These are phyloP conservation scores for Neodiprion fabricii DNA, from an alignment of 1,140 invertebrate genomes.

Conservation along the genomic window DNA sequence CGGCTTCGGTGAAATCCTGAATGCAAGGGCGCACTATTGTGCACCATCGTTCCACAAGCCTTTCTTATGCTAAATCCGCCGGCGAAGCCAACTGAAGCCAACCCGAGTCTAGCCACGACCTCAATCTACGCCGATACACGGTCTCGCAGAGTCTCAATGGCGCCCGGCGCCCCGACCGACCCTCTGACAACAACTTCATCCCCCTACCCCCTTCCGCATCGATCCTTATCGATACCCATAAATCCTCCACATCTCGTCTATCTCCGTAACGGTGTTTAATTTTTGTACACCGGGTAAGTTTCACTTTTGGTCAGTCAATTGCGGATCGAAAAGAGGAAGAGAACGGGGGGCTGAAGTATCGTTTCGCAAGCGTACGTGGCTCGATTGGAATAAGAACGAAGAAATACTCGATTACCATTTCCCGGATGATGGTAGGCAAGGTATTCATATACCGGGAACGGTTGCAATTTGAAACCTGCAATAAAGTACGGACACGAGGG, in stretches of 20 bases:
- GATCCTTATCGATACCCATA: background rate
- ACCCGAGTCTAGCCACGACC: conserved; percentile 17
- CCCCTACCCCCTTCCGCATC: background rate
- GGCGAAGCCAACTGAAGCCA: background rate
- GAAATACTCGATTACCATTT: no score
- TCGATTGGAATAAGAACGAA: no score
- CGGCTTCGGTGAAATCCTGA: conserved; percentile 29
- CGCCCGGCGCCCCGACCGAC: conserved; percentile 22
- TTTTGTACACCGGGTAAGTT: background rate
- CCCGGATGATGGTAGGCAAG: no score
- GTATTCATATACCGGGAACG: no score
- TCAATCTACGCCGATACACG: conserved; percentile 30
- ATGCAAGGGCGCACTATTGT: conserved; percentile 40
- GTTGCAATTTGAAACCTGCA: no score
- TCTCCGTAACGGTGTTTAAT: background rate
- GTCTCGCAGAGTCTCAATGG: conserved; percentile 17
- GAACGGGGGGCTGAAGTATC: no score
- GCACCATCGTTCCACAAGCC: conserved; percentile 34
- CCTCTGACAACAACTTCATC: no score
- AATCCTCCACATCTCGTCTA: background rate
- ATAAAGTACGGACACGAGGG: no score
- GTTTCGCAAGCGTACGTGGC: no score
- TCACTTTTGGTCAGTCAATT: no score
- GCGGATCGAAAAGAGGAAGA: no score
- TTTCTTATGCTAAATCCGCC: conserved; percentile 50